phyloP scores from a whole-genome alignment of 2,113 vertebrate genomes.

The Nothoprocta perdicaria region DNA sequence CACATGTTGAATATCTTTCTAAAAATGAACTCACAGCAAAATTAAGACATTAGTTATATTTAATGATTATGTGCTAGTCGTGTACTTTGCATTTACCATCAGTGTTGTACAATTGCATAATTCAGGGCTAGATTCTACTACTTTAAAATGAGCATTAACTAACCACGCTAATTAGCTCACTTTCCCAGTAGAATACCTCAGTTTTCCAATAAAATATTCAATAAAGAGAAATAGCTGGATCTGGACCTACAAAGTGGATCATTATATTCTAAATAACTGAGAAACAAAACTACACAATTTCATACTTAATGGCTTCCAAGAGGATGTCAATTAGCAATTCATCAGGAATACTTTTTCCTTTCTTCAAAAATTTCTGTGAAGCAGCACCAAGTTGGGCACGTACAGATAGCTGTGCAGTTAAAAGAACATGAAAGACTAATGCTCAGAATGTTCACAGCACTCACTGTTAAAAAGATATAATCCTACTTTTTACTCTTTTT shows the following conservation, averaged over 20 bases:
- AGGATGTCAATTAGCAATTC: slow-evolving; percentile 84
- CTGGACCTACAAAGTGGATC: neutral
- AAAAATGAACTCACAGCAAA: neutral
- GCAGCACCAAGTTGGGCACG: slow-evolving; percentile 79
- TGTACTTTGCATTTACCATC: neutral
- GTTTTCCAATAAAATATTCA: neutral
- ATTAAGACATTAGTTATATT: neutral
- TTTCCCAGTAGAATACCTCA: neutral
- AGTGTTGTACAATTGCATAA: neutral
- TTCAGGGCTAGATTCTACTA: neutral
- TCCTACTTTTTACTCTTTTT: neutral
- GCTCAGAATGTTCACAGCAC: neutral
- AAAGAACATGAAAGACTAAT: neutral
- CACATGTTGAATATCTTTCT: neutral
- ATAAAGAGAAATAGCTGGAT: neutral
- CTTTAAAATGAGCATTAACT: neutral
- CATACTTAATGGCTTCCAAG: slow-evolving; percentile 87
- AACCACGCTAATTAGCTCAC: neutral
- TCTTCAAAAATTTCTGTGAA: slow-evolving; percentile 80
- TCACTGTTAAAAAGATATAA: neutral
- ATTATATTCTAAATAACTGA: neutral
- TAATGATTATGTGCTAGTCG: neutral
- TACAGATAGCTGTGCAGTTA: slow-evolving; percentile 73
- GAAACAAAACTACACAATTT: neutral
- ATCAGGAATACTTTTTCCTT: slow-evolving; percentile 82